These are phyloP conservation scores for Arctopsyche grandis DNA, from an alignment of 1,140 invertebrate genomes.

Conservation along the genomic window DNA sequence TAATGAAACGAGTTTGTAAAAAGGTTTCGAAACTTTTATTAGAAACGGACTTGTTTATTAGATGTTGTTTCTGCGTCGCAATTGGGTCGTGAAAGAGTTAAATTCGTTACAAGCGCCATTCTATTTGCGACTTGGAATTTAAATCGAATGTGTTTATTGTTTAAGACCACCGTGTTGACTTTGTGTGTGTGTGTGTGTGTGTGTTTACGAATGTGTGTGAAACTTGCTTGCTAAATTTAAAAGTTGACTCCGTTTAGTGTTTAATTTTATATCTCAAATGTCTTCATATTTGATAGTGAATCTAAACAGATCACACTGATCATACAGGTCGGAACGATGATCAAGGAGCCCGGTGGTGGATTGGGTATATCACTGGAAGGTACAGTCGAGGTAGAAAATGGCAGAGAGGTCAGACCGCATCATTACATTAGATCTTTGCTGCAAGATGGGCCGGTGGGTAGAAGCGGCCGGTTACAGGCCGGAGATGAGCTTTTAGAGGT, in stretches of 20 bases:
- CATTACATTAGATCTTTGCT: conserved; percentile 85
- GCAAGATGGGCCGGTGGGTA: conserved; percentile 84
- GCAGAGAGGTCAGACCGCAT: conserved; percentile 80
- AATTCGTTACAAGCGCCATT: neutral
- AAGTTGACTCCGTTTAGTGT: too few species aligned
- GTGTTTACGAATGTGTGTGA: too few species aligned
- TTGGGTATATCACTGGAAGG: conserved; percentile 89
- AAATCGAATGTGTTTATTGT: conserved; percentile 9
- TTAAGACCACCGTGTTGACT: too few species aligned
- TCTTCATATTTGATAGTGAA: too few species aligned
- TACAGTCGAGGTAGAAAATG: conserved; percentile 82
- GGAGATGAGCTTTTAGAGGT: conserved; percentile 77
- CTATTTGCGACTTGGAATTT: neutral
- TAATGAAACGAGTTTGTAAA: too few species aligned
- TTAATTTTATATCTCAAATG: too few species aligned
- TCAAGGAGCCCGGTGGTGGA: conserved; percentile 65
- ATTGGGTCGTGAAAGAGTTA: neutral
- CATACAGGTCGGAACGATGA: conserved; percentile 50
- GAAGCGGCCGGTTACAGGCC: conserved; percentile 69
- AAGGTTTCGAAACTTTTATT: neutral
- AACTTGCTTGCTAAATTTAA: too few species aligned
- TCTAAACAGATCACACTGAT: too few species aligned
- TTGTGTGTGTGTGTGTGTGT: too few species aligned
- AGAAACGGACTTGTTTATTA: neutral
- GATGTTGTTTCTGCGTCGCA: conserved; percentile 8